Percentiles rank a stretch among this genome's conserved stretches.
phyloP scores from a whole-genome alignment of 2,888 invertebrate genomes.

The Yponomeuta cagnagella region DNA sequence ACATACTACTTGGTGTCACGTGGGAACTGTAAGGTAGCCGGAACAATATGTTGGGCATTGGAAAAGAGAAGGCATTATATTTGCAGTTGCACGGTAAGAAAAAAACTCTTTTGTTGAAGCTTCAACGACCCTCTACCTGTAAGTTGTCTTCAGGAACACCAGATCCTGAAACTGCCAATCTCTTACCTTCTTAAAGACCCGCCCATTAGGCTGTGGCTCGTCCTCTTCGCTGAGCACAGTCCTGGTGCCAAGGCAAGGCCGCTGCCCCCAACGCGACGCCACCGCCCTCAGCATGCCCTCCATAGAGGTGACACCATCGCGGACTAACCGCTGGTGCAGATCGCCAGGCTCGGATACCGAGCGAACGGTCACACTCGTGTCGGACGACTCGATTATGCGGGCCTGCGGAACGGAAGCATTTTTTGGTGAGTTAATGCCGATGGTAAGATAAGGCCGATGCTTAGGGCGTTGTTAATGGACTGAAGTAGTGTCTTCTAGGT shows the following conservation, averaged over 20 bases:
- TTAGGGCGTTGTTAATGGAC: neutral
- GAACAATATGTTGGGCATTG: no score
- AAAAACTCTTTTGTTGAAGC: no score
- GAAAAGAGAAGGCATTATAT: no score
- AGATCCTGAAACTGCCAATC: neutral
- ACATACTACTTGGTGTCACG: neutral
- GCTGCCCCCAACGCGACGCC: slow-evolving; percentile 81
- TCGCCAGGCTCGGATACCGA: slow-evolving; percentile 81
- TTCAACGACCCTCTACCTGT: no score
- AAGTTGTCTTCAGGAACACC: no score
- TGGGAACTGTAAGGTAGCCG: no score
- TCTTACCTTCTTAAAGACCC: slow-evolving; percentile 93
- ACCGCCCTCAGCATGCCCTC: slow-evolving; percentile 90
- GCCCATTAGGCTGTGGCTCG: slow-evolving; percentile 94
- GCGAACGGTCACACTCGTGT: slow-evolving; percentile 82
- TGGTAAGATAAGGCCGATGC: neutral
- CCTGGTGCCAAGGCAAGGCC: slow-evolving; percentile 91
- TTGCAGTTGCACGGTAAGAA: no score
- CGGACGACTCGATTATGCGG: slow-evolving; percentile 79
- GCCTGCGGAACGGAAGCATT: slow-evolving; percentile 70
- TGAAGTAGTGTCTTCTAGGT: no score
- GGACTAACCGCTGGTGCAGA: slow-evolving; percentile 83
- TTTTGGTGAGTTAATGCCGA: slow-evolving; percentile 15
- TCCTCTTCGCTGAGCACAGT: slow-evolving; percentile 95
- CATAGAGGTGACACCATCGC: slow-evolving; percentile 86